Base-by-base conservation (phyloP, 2,888 invertebrate species). In the Linyphia triangularis region DNA sequence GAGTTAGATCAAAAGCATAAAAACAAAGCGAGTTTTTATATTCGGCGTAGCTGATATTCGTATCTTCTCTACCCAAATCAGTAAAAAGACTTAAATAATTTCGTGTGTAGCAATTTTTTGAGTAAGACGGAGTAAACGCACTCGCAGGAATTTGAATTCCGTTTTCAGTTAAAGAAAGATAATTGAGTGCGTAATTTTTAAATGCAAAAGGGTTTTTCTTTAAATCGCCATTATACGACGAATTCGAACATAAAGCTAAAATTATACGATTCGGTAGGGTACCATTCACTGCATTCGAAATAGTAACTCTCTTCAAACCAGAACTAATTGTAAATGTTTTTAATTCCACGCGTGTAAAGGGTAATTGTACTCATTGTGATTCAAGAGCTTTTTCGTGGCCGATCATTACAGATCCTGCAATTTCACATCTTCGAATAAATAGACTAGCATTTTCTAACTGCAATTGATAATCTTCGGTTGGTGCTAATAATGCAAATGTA, bases 301-400 rank as follows among this genome's bases (percentile, higher is more conserved):
- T 81, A 4, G 26, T 59, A n/a, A 51, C 16, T 13, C 57, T 69
- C 37, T 69, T 81, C 16, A 69, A 10, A 0, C 51, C 28, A 7
- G 81, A 67, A 22, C 67, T 51, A 22, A 69, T 1, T n/a, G 69
- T 40, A 26, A 65, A 78, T 13, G 70, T 70, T 70, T 70, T 24
- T 2, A 24, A 24, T 22, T 37, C 37, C 1, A 26, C 28, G 24
- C 61, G 33, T 16, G 37, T 61, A 63, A 78, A 63, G n/a, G 59
- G 59, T 24, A 69, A 57, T 57, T 81, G 69, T 1, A 81, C 26
- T 0, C 69, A 19, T 0, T 6, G 33, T 24, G 69, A 37, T 63
- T 83, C 83, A 16, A 73, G 13, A 0, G 73, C 43, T 13, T 65
- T 83, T 40, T 83, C 72, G 30, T 83, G 63, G 7, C 19, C 73